Conservation (phyloP, 1,140 invertebrate species). For the Procambarus clarkii region DNA sequence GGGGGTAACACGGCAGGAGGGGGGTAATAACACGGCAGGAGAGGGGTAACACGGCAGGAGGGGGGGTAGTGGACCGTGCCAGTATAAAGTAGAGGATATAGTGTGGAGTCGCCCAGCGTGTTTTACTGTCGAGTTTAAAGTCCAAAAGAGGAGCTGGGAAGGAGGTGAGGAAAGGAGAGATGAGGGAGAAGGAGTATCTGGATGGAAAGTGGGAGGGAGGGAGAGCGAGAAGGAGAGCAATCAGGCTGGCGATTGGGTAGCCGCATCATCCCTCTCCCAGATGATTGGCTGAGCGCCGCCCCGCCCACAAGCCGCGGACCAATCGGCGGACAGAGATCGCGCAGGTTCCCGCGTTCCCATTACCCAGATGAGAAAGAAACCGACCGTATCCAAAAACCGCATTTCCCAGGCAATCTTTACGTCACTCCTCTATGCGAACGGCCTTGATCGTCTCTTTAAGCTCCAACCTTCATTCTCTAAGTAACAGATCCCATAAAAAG, state of each 20-base stretch:
- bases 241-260: background rate
- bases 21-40: background rate
- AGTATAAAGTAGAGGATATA: constrained; percentile 2
- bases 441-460: background rate
- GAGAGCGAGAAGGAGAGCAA: background rate
- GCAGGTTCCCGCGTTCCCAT: background rate
- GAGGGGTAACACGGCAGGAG: background rate
- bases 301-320: background rate
- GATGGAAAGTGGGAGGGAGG: background rate
- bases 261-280: background rate
- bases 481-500: background rate
- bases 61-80: background rate
- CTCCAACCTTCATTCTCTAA: background rate
- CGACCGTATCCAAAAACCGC: background rate
- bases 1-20: background rate
- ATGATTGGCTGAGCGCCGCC: background rate
- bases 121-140: constrained; percentile 16
- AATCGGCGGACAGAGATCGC: background rate
- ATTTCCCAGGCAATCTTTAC: background rate
- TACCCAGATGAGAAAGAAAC: background rate
- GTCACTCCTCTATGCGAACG: background rate
- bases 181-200: background rate
- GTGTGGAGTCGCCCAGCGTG: constrained; percentile 2
- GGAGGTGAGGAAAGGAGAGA: background rate
- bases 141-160: background rate